phyloP scores from a whole-genome alignment of 2,113 vertebrate species.

The Anhinga anhinga region DNA sequence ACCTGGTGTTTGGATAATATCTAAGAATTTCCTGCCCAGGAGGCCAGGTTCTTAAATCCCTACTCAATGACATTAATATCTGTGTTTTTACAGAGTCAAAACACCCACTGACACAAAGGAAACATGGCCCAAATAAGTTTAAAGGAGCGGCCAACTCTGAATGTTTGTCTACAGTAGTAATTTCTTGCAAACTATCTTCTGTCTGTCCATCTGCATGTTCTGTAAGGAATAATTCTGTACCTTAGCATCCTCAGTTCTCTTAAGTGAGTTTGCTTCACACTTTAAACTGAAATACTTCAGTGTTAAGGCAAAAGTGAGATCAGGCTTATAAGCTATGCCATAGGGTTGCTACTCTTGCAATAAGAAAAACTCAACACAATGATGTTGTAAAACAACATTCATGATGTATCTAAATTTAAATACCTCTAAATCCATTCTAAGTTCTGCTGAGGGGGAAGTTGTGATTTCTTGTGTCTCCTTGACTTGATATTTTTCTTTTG shows the following conservation, averaged over 20 bases:
- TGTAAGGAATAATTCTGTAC: not conserved
- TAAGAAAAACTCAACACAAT: not conserved
- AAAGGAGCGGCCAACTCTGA: not conserved
- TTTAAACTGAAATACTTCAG: not conserved
- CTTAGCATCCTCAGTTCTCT: not conserved
- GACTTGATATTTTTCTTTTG: not conserved
- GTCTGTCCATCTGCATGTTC: not conserved
- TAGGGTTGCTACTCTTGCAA: not conserved
- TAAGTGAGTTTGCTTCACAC: not conserved
- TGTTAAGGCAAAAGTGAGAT: not conserved
- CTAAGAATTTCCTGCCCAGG: not conserved
- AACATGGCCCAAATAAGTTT: not conserved
- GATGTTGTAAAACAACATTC: not conserved
- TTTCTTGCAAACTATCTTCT: not conserved
- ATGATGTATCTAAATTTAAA: not conserved
- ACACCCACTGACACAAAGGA: not conserved
- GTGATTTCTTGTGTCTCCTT: not conserved
- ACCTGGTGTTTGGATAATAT: not conserved
- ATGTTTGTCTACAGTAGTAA: not conserved
- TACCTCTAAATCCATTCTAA: not conserved
- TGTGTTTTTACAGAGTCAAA: not conserved
- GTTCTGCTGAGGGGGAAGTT: not conserved
- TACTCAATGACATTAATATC: not conserved
- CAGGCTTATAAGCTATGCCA: accelerated
- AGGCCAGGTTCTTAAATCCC: not conserved